These are phyloP conservation scores for Horisme vitalbata DNA, from an alignment of 2,888 invertebrate genomes.

Conservation along the genomic window DNA sequence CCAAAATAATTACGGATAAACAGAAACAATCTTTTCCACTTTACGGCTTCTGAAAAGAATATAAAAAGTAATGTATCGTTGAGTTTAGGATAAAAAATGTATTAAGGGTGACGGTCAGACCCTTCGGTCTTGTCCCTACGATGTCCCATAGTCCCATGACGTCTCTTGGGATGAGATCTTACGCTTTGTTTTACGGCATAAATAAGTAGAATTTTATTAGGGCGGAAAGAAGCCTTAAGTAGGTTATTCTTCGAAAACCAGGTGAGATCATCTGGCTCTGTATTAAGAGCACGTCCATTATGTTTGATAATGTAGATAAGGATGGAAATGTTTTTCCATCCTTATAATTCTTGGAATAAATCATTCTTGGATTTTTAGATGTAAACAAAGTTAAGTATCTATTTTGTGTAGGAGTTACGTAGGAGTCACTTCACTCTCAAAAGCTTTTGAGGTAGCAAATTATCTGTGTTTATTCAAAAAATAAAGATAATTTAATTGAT, in stretches of 20 bases:
- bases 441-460: too few relatives aligned
- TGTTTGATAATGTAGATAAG: neutral
- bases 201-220: constrained; percentile 38
- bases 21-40: constrained; percentile 44
- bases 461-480: too few relatives aligned
- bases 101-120: constrained; percentile 53
- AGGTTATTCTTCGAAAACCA: constrained; percentile 12
- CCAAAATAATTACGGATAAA: constrained; percentile 32
- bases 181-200: constrained; percentile 52
- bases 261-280: neutral
- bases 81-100: constrained; percentile 58
- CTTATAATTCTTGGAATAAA: too few relatives aligned
- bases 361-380: too few relatives aligned
- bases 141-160: constrained; percentile 28
- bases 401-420: too few relatives aligned
- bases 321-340: too few relatives aligned
- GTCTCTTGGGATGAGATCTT: constrained; percentile 48
- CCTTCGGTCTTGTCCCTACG: constrained; percentile 27
- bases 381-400: too few relatives aligned
- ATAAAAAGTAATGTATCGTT: constrained; percentile 46
- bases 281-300: neutral
- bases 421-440: too few relatives aligned
- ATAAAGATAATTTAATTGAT: too few relatives aligned
- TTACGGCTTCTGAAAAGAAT: constrained; percentile 44
- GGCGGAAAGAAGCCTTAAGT: constrained; percentile 16